Percentiles rank a stretch among this genome's conserved stretches.
These are phyloP conservation scores for Rhinogobius similis DNA, from an alignment of 2,113 vertebrate species.

Conservation along the genomic window DNA sequence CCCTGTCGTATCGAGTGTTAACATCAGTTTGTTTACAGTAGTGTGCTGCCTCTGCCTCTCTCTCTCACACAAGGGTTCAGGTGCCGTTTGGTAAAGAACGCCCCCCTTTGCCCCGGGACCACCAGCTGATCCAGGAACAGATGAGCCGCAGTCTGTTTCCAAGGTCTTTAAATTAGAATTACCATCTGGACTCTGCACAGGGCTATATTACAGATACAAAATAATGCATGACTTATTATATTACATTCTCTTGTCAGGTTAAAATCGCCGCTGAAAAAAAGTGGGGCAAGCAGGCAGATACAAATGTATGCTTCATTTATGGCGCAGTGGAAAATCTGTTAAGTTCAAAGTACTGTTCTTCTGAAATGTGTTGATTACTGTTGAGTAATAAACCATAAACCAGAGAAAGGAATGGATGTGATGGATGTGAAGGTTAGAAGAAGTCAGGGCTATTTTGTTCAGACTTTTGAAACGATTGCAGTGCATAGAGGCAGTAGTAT, in stretches of 20 bases:
- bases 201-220: neutral
- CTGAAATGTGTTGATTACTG: too few species aligned
- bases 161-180: constrained; percentile 10
- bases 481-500: too few species aligned
- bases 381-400: too few species aligned
- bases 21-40: constrained; percentile 11
- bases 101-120: neutral
- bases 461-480: too few species aligned
- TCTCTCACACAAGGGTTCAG: constrained; percentile 5
- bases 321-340: too few species aligned
- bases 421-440: too few species aligned
- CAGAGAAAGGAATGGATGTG: too few species aligned
- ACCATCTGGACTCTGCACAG: constrained; percentile 1
- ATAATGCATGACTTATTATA: neutral
- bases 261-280: too few species aligned
- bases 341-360: too few species aligned
- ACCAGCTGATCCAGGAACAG: constrained; percentile 12
- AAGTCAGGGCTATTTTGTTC: too few species aligned
- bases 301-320: neutral
- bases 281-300: too few species aligned
- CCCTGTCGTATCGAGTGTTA: constrained; percentile 4
- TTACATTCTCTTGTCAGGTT: too few species aligned
- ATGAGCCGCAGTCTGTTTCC: constrained; percentile 4
- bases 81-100: constrained; percentile 3
- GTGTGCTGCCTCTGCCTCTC: neutral